Evolutionary conservation across 2,888 invertebrate genomes (phyloP), one percentile per base, ranked within the genome.

Genomic region (Halocaridina rubra): DNA sequence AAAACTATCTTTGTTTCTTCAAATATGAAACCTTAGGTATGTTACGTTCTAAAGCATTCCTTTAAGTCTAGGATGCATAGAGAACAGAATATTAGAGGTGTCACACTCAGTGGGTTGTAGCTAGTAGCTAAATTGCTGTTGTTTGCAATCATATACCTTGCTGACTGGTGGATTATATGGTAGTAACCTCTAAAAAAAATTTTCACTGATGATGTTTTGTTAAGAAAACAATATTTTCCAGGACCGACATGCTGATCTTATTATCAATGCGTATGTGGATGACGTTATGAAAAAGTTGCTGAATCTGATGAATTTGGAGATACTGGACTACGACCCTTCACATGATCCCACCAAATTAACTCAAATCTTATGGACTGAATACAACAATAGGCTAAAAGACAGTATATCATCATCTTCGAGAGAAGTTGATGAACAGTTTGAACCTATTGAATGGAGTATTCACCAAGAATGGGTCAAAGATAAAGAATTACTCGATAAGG

Each of bases 261-360:
- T 96, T 72, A 97, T 98, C 88, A 95, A 97, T 90, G 94, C 95
- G 19, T 98, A 96, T 91, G 96, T 98, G 0, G 98, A 98, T 91
- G 94, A 94, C 81, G 93, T 98, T 72, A 92, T 97, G 89, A 92
- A 92, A 84, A 94, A 93, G 90, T 92, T 97, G 0, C 94, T 96
- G 93, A 93, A 94, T 89, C 93, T 94, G 84, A 92, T 98, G 53
- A 93, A 93, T 13, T 90, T 97, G 27, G 93, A 94, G 89, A 94
- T 97, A 90, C 95, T 95, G 1, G 92, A 93, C 33, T 97, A 96
- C 90, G 92, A 92, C 59, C 91, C 92, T 75, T 91, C 92, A 16
- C 91, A 92, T 2, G 96, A 96, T 91, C 95, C 95, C 3, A 85
- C 88, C 19, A 53, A 76, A 29, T 59, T 86, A 32, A 86, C 88